Conservation (phyloP, 2,113 vertebrate species). For the Chitala chitala region DNA sequence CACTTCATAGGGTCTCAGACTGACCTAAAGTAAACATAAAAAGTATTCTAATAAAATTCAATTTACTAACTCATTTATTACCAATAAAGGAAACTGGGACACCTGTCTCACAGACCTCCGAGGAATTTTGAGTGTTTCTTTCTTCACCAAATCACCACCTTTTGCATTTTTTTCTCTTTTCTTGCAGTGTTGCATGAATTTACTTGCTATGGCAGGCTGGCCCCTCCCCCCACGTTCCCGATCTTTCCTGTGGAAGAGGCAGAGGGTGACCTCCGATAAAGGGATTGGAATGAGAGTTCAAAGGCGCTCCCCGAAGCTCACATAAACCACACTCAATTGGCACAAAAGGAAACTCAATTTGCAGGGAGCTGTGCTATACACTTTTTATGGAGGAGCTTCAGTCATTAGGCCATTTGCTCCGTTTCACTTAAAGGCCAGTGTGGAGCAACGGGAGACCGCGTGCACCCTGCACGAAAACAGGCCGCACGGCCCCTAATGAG, state of each 20-base stretch:
- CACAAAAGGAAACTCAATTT: slow-evolving; percentile 70
- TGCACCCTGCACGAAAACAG: slow-evolving; percentile 50
- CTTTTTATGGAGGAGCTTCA: slow-evolving; percentile 75
- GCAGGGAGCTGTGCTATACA: slow-evolving; percentile 61
- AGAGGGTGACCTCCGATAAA: slow-evolving; percentile 52
- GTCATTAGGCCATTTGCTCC: slow-evolving; percentile 70
- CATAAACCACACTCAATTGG: slow-evolving; percentile 72
- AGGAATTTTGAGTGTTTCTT: slow-evolving; percentile 43
- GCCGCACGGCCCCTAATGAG: slow-evolving; percentile 36
- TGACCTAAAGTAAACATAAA: slow-evolving; percentile 52
- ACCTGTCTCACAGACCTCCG: slow-evolving; percentile 53
- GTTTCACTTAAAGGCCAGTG: slow-evolving; percentile 62
- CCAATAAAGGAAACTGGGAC: slow-evolving; percentile 56
- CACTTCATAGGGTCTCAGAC: slow-evolving; percentile 29
- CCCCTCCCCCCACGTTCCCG: slow-evolving; percentile 49
- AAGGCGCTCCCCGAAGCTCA: slow-evolving; percentile 63
- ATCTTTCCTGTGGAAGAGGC: slow-evolving; percentile 25
- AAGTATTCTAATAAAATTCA: slow-evolving; percentile 56
- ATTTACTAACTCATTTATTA: slow-evolving; percentile 64
- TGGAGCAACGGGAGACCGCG: slow-evolving; percentile 57
- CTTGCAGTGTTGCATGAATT: slow-evolving; percentile 57
- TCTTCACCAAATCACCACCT: slow-evolving; percentile 14
- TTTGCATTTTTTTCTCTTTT: slow-evolving; percentile 22
- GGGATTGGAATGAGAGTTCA: slow-evolving; percentile 60
- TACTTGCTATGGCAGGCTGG: too few relatives aligned